Evolutionary conservation across 2,113 vertebrate genomes (phyloP).

Genomic region (Oxyura jamaicensis): DNA sequence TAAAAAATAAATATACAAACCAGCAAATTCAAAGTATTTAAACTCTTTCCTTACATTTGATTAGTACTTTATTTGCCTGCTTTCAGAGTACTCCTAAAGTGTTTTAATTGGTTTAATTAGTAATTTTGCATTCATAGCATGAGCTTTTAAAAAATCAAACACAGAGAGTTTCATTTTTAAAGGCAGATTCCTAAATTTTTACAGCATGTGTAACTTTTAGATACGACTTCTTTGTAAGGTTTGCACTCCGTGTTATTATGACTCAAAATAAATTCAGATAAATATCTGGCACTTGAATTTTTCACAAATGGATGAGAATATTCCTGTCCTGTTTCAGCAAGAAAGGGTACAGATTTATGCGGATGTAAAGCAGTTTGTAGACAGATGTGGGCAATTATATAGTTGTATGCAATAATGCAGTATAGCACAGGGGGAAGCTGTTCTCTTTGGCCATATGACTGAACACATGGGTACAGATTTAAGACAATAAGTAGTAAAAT

Average conservation of each 20-base stretch:
- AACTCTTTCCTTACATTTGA: background rate
- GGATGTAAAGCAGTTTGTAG: background rate
- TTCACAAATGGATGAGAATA: background rate
- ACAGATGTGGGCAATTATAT: background rate
- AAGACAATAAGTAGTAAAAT: constrained; percentile 16
- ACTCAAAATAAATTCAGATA: background rate
- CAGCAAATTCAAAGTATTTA: background rate
- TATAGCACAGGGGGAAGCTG: background rate
- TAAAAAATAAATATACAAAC: background rate
- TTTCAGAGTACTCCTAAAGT: background rate
- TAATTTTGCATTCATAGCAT: background rate
- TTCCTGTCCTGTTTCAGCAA: constrained; percentile 3
- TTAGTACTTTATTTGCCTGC: background rate
- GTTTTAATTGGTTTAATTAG: background rate
- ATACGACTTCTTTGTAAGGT: background rate
- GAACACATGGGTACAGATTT: background rate
- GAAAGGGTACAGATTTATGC: background rate
- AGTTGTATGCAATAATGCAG: background rate
- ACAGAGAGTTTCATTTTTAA: background rate
- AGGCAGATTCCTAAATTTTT: background rate
- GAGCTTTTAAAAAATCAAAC: background rate
- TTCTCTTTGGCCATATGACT: background rate
- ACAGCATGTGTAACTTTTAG: background rate
- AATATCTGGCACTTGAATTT: background rate
- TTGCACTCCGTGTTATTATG: background rate